phyloP scores from a whole-genome alignment of 2,797 vertebrate genomes.

The Ispidina lecontei region DNA sequence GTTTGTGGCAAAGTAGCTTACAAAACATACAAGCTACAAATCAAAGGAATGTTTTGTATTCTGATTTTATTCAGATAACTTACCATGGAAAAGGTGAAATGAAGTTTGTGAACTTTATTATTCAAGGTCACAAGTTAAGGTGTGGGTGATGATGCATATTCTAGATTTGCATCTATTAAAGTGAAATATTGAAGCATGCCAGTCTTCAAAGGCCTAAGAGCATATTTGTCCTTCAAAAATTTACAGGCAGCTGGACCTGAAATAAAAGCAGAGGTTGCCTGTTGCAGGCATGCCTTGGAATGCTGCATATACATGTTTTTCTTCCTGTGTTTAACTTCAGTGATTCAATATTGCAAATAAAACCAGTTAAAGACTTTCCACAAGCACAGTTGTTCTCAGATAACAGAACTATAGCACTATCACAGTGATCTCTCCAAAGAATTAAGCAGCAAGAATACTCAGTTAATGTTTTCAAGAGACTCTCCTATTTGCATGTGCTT shows the following conservation, averaged over 20 bases:
- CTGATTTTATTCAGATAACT: conserved; percentile 57
- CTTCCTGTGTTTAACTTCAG: conserved; percentile 54
- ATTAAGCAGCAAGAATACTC: not conserved
- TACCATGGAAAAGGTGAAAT: conserved; percentile 56
- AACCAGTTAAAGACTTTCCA: conserved; percentile 42
- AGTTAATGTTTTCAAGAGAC: not conserved
- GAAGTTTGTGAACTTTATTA: conserved; percentile 69
- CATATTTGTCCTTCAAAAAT: conserved; percentile 3
- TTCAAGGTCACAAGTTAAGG: conserved; percentile 64
- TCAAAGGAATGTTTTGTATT: conserved; percentile 52
- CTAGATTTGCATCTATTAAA: conserved; percentile 25
- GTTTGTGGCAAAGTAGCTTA: conserved; percentile 58
- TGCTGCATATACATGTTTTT: conserved; percentile 2
- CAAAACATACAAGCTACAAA: conserved; percentile 49
- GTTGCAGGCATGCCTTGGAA: not conserved
- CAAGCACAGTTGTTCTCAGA: not conserved
- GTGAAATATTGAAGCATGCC: conserved; percentile 35
- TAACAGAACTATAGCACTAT: not conserved
- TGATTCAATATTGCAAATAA: conserved; percentile 60
- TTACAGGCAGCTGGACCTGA: not conserved
- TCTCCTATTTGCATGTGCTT: not conserved
- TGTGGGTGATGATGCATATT: conserved; percentile 44
- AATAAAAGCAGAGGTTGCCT: not conserved
- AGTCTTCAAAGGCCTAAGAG: not conserved
- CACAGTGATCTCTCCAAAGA: conserved; percentile 19